These are phyloP conservation scores for human (Homo sapiens) DNA, from an alignment of 2,113 vertebrate species.

Conservation along the genomic window DNA sequence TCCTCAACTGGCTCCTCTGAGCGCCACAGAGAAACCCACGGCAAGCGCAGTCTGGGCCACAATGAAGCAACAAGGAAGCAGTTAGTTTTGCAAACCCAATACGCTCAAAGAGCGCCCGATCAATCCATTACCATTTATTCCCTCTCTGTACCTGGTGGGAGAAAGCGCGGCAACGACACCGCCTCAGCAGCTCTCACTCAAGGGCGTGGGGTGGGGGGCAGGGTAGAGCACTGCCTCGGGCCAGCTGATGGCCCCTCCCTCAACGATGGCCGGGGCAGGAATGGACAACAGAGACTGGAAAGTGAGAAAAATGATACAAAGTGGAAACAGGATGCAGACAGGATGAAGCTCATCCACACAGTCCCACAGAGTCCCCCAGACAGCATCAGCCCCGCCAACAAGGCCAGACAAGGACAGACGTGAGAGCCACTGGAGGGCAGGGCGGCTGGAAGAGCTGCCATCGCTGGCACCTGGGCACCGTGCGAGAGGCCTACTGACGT, in stretches of 20 bases:
- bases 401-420: not conserved
- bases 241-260: not conserved
- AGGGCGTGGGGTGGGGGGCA: not conserved
- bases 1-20: not conserved
- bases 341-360: not conserved
- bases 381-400: not conserved
- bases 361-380: no score
- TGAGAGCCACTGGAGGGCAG: no score
- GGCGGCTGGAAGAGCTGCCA: no score
- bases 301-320: not conserved
- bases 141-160: not conserved
- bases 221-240: not conserved
- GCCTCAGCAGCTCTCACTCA: not conserved
- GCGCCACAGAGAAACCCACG: not conserved
- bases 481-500: accelerated
- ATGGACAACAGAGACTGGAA: not conserved
- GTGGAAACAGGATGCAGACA: not conserved
- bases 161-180: accelerated
- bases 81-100: not conserved
- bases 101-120: accelerated
- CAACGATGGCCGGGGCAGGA: accelerated
- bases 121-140: not conserved
- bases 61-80: not conserved
- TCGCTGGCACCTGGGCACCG: not conserved
- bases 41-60: accelerated